phyloP scores from a whole-genome alignment of 2,888 invertebrate genomes.

The Timema cristinae region DNA sequence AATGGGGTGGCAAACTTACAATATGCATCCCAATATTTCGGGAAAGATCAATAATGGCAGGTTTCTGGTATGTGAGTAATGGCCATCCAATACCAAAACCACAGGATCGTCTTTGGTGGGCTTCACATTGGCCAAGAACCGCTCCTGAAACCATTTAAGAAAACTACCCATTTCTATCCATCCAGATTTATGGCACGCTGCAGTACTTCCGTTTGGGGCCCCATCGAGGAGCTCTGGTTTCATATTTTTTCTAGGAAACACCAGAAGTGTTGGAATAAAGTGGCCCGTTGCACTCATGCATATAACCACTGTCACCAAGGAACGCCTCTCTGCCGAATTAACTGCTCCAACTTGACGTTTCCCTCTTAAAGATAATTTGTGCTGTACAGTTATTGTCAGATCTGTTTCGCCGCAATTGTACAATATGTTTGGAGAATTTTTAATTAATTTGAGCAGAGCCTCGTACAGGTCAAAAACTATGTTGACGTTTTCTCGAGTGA shows the following conservation, averaged over 20 bases:
- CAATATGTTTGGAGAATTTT: not conserved
- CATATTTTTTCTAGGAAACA: constrained; percentile 8
- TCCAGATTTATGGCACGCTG: constrained; percentile 36
- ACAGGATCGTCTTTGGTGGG: constrained; percentile 35
- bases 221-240: constrained; percentile 32
- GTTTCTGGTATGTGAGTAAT: constrained; percentile 29
- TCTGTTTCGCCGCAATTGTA: constrained; percentile 4
- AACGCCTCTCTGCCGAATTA: constrained; percentile 32
- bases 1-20: constrained; percentile 7
- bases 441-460: not conserved
- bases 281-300: constrained; percentile 31
- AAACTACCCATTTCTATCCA: constrained; percentile 40
- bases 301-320: constrained; percentile 36
- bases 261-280: not conserved
- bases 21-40: constrained; percentile 2
- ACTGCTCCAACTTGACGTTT: not conserved
- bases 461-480: not conserved
- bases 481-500: too few relatives aligned
- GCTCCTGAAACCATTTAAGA: constrained; percentile 36
- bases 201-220: constrained; percentile 37
- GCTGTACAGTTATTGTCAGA: not conserved
- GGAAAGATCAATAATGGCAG: constrained; percentile 5
- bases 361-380: not conserved
- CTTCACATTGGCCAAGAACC: constrained; percentile 35
- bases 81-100: constrained; percentile 32